Evolutionary conservation across 1,140 invertebrate genomes (phyloP), one percentile per base, ranked within the genome.

Genomic region (Delia radicum): DNA sequence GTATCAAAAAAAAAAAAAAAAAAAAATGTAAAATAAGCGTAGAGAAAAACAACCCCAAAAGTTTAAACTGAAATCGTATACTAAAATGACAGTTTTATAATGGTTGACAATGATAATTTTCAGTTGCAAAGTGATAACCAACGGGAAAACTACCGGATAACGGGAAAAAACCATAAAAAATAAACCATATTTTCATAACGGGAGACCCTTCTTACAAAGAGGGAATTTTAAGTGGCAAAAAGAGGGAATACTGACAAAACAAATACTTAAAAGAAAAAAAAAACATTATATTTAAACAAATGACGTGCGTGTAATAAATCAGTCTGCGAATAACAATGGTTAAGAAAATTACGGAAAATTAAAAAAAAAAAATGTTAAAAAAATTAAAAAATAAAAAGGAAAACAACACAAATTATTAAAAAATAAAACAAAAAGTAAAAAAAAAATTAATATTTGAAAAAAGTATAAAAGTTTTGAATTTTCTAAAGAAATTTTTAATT

Each of bases 111-210:
- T 67, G 63, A 26, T 18, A 31, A 67, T 31, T 15, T 69, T 69
- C 29, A 69, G 65, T 69, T 69, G 65, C 21, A 24, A 31, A 69
- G 65, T 13, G 65, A 69, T 69, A 37, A 69, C 31, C 65, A 37
- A 69, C 65, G 65, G 65, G 65, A 24, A 69, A 69, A 69, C 65
- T 69, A 69, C 65, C 65, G 65, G 65, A 37, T 24, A 69, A 69
- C 65, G 65, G 65, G 18, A 69, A 69, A 67, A 69, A 24, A 55
- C 7, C n/a, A 37, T 10, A 37, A 13, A 37, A 37, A 37, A 37
- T 1, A 3, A 37, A 37, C 8, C 8, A 37, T 37, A 37, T 37
- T 37, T 37, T 37, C 24, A 24, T 21, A 55, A 55, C n/a, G n/a
- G 48, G n/a, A 21, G n/a, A 21, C 15, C 18, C 18, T 67, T 27